Evolutionary conservation across 2,888 invertebrate species (phyloP).

Genomic region (Zeuzera pyrina): DNA sequence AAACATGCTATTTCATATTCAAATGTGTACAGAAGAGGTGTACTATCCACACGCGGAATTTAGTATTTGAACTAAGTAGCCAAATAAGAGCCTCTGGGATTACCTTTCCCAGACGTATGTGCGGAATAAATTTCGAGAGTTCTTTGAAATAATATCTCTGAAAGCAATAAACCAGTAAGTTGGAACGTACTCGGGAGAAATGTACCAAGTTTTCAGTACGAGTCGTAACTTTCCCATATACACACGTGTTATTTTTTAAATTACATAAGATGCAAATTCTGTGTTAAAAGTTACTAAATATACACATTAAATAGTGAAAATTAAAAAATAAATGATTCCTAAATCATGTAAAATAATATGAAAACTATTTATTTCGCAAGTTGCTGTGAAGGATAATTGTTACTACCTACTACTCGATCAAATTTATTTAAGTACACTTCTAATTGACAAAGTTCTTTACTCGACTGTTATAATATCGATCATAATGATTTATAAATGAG

Average conservation of each 20-base stretch:
- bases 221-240: constrained; percentile 41
- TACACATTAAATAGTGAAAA: too few species aligned
- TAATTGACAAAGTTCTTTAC: not conserved
- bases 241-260: constrained; percentile 35
- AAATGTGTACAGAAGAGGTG: constrained; percentile 34
- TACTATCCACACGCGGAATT: constrained; percentile 26
- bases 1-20: constrained; percentile 22
- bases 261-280: not conserved
- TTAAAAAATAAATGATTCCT: too few species aligned
- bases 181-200: constrained; percentile 55
- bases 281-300: too few species aligned
- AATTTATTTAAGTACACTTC: not conserved
- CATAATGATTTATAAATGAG: constrained; percentile 37
- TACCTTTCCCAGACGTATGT: constrained; percentile 50
- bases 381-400: too few species aligned
- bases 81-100: constrained; percentile 58
- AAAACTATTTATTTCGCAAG: too few species aligned
- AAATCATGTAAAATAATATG: too few species aligned
- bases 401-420: too few species aligned
- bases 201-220: constrained; percentile 55
- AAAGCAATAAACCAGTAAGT: constrained; percentile 67
- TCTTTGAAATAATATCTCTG: constrained; percentile 68
- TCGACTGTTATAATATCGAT: constrained; percentile 8
- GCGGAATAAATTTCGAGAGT: constrained; percentile 58
- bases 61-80: constrained; percentile 54